Base-by-base conservation (phyloP, 2,888 invertebrate species). In the Lymantria monacha region DNA sequence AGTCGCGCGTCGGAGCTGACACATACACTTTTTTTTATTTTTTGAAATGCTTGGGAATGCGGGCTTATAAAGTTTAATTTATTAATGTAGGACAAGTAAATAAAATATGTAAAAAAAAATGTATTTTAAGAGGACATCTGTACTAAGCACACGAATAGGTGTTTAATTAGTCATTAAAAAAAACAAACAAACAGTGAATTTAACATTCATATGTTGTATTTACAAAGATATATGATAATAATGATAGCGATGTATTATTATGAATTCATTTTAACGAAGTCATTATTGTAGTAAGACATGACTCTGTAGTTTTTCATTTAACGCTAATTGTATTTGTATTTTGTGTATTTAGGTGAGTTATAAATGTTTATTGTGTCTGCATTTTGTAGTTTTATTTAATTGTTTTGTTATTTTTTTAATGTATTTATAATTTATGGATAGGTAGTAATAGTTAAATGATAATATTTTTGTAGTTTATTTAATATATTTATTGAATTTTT, bases 241-340 rank as follows among this genome's bases (percentile, higher is more conserved):
- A n/a, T 13, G 48, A 54, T 42, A 48, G 44, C 31, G 46, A 2
- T 22, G n/a, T 0, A 30, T 42, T 3, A 1, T 1, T 9, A 30
- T 47, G 14, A 40, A 30, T 53, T 46, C 53, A 57, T 54, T 57
- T 49, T 54, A 44, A 47, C 57, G 46, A 41, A 42, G 53, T 57
- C 57, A 57, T 53, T 51, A 54, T 53, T 49, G 51, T n/a, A n/a
- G n/a, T n/a, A 47, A 53, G 50, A 44, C 51, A 49, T 54, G 54
- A 54, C 54, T 54, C 33, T 49, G 50, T 45, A 30, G 30, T 44
- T 54, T 52, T 53, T 22, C 31, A 31, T 38, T 31, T 22, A 44
- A 9, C 41, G 44, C 22, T 33, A 30, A 12, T 50, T 33, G 36
- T 51, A 14, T 38, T 33, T 46, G 43, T 36, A 22, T 15, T 42